These are phyloP conservation scores for Stenodera caucasica DNA, from an alignment of 2,888 invertebrate species.

Conservation along the genomic window DNA sequence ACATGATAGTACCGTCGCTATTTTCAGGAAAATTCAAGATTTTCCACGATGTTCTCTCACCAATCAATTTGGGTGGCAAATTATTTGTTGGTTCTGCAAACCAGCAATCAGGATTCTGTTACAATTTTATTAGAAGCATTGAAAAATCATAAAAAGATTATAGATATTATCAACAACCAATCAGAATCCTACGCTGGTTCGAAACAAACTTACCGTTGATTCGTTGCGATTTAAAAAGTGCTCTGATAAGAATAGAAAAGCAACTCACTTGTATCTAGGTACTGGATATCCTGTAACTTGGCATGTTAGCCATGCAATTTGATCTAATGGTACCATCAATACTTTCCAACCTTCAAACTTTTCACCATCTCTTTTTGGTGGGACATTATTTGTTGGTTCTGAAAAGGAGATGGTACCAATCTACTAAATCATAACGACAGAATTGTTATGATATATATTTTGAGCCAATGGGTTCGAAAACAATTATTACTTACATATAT, in stretches of 20 bases:
- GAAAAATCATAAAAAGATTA: conserved; percentile 12
- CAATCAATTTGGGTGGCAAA: conserved; percentile 56
- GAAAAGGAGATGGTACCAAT: conserved; percentile 28
- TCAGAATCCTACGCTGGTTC: conserved; percentile 45
- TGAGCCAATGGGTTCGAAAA: not conserved
- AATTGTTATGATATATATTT: not conserved
- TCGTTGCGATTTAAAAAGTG: not conserved
- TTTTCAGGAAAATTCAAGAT: conserved; percentile 61
- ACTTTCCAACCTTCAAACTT: conserved; percentile 62
- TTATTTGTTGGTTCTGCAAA: conserved; percentile 58
- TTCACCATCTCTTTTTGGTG: conserved; percentile 62
- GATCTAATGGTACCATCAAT: conserved; percentile 57
- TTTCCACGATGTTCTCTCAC: conserved; percentile 61
- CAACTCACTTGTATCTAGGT: conserved; percentile 36
- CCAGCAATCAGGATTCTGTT: conserved; percentile 43
- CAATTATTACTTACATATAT: conserved; percentile 56
- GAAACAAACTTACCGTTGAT: conserved; percentile 28
- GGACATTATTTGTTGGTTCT: conserved; percentile 63
- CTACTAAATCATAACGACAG: not conserved
- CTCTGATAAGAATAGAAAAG: not conserved
- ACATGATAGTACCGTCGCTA: conserved; percentile 64
- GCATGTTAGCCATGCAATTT: conserved; percentile 65
- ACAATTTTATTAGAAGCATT: conserved; percentile 7
- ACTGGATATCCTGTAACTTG: conserved; percentile 61
- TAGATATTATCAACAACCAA: conserved; percentile 27